Base-by-base conservation (phyloP, 2,888 invertebrate species). In the Blastobasis adustella region DNA sequence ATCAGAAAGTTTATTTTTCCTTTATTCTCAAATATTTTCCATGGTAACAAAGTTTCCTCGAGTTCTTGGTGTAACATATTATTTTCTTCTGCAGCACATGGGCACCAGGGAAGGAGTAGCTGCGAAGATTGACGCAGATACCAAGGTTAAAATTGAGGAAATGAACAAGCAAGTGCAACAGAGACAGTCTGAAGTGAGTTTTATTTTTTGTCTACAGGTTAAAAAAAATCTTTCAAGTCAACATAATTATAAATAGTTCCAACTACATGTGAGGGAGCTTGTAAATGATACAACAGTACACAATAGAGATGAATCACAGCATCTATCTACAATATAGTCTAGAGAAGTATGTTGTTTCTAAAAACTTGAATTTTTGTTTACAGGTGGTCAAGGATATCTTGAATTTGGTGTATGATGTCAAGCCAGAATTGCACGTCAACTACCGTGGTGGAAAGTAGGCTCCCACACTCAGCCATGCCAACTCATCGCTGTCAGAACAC, bases 41-140 rank as follows among this genome's bases (percentile, higher is more conserved):
- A 23, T 23, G 23, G 23, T 23, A 23, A 23, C 23, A 23, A 23
- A 23, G 1, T 23, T 23, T 23, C 23, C 23, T 23, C 23, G 23
- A 23, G 23, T 23, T 23, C 23, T 23, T 23, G 23, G 23, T 23
- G 23, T 23, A 23, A 50, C 10, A 5, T 37, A n/a, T 9, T 10
- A 41, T 49, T 41, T 44, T 3, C 37, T 48, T 57, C 65, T 73
- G 8, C 63, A 96, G 95, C 96, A 98, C 79, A 95, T 98, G 94
- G 98, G 98, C 52, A 96, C 97, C 8, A 91, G 96, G 73, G 98
- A 98, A 81, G 97, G 97, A 72, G 97, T 97, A 52, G 97, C 97
- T 36, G 93, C 95, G 45, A 94, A 95, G 75, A 98, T 98, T 67
- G 98, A 98, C 63, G 92, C 92, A 0, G 96, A 96, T 67, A 98